Conservation (phyloP, 2,113 vertebrate species). For the Saccopteryx bilineata region DNA sequence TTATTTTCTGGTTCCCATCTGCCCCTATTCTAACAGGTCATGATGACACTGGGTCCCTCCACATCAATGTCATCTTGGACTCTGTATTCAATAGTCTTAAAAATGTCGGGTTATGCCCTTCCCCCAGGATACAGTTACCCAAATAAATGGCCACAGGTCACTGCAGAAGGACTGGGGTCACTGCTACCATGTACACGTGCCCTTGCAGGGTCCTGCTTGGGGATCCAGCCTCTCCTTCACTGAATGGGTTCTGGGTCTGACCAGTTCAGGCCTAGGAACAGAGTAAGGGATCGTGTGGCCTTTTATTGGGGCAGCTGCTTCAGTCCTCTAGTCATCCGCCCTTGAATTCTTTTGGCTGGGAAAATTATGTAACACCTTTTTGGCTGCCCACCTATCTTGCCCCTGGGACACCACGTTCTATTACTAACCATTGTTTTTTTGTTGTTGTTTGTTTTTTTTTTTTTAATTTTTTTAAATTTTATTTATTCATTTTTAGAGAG, state of each 20-base stretch:
- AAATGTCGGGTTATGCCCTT: neutral
- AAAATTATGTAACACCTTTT: neutral
- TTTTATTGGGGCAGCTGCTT: neutral
- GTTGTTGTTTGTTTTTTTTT: too few relatives aligned
- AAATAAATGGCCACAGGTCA: neutral
- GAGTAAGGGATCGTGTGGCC: neutral
- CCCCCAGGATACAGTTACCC: neutral
- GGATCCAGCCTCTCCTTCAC: neutral
- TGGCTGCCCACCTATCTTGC: neutral
- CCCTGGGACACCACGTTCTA: neutral
- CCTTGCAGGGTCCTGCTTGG: accelerated
- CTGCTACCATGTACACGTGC: accelerated
- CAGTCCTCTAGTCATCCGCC: neutral
- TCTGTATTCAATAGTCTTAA: neutral
- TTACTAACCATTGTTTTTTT: too few relatives aligned
- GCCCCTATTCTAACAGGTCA: neutral
- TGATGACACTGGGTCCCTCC: accelerated
- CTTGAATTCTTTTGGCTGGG: neutral
- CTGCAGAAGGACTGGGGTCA: neutral
- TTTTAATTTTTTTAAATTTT: too few relatives aligned
- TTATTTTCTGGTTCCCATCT: neutral
- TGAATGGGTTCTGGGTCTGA: neutral
- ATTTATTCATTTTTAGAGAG: too few relatives aligned
- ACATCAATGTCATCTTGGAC: neutral
- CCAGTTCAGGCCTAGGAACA: neutral